phyloP scores from a whole-genome alignment of 2,797 vertebrate genomes.

The Clarias platycephalus region DNA sequence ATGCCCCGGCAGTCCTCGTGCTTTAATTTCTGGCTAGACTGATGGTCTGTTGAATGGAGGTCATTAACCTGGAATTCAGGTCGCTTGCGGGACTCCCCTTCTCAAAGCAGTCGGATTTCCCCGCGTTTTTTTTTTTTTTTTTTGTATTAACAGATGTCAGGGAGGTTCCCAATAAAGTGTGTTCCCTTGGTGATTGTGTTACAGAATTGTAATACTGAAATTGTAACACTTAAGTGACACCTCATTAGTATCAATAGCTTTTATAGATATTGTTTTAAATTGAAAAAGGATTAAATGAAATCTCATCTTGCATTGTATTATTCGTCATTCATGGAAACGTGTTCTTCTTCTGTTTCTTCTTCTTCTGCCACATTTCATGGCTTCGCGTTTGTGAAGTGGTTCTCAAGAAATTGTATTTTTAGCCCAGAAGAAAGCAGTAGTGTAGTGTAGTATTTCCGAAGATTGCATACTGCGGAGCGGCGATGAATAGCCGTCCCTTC shows the following conservation, averaged over 20 bases:
- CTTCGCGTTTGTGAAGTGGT: background rate
- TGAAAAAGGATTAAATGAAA: background rate
- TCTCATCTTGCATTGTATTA: background rate
- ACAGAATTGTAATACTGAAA: background rate
- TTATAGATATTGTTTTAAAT: background rate
- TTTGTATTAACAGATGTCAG: conserved; percentile 27
- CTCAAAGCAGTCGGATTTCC: conserved; percentile 33
- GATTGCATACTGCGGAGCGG: background rate
- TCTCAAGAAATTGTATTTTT: conserved; percentile 15
- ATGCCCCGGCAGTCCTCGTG: conserved; percentile 47
- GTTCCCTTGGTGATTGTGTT: background rate
- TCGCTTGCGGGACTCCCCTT: conserved; percentile 43
- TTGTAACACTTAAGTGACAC: background rate
- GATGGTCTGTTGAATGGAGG: conserved; percentile 54
- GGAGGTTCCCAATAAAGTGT: background rate
- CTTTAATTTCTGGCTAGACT: conserved; percentile 65
- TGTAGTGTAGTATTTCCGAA: conserved; percentile 10
- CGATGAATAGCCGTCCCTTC: conserved; percentile 21
- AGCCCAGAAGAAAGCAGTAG: conserved; percentile 6
- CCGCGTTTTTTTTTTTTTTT: background rate
- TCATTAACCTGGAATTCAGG: conserved; percentile 53
- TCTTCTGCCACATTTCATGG: background rate
- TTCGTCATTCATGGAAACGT: background rate
- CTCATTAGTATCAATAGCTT: conserved; percentile 10
- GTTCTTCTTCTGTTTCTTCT: background rate